A percentile compares a stretch with the other conserved stretches of the same genome.
Conservation (phyloP, 2,888 invertebrate genomes). For the Lycia hirtaria region DNA sequence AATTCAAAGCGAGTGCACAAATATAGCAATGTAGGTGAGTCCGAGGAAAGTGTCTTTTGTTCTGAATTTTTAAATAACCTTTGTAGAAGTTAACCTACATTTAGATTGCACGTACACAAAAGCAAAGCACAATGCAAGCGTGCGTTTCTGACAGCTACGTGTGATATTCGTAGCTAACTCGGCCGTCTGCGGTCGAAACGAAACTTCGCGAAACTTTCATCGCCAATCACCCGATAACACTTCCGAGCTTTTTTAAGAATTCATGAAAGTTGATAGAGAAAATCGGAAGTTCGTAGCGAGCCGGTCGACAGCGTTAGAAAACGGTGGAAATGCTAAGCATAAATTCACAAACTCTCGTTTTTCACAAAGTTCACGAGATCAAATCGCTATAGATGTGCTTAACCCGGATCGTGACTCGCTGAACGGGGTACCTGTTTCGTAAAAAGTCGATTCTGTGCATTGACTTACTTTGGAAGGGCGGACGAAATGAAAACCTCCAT, state of each 20-base stretch:
- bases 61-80: constrained; percentile 43
- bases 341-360: constrained; percentile 42
- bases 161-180: constrained; percentile 26
- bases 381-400: constrained; percentile 39
- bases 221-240: constrained; percentile 22
- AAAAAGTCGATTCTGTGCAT: constrained; percentile 36
- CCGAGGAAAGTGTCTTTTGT: constrained; percentile 40
- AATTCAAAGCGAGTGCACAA: constrained; percentile 39
- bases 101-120: constrained; percentile 24
- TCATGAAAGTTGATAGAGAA: constrained; percentile 38
- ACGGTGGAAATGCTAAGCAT: constrained; percentile 41
- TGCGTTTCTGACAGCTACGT: constrained; percentile 31
- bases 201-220: constrained; percentile 25
- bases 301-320: constrained; percentile 37
- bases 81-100: constrained; percentile 39
- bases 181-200: constrained; percentile 19
- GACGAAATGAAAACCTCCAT: too few species aligned
- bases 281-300: constrained; percentile 30
- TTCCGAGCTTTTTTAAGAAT: constrained; percentile 22
- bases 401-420: constrained; percentile 47
- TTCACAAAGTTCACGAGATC: constrained; percentile 36
- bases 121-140: constrained; percentile 12
- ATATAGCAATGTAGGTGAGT: constrained; percentile 34
- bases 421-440: constrained; percentile 36
- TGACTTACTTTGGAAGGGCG: neutral